Conservation (phyloP, 2,888 invertebrate genomes). For the Calliopum simillimum region DNA sequence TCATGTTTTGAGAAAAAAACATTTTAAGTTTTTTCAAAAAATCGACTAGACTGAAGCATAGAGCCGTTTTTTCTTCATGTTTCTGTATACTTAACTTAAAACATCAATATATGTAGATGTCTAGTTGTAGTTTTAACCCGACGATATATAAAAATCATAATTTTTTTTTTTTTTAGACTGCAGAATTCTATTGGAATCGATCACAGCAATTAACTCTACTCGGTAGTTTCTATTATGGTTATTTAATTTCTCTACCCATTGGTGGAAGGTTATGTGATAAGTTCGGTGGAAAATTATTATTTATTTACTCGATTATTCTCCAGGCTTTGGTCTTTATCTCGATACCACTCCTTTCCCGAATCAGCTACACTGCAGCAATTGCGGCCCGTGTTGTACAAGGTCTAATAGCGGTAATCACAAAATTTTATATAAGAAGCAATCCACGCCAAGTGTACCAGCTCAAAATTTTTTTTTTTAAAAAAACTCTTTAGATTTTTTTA, state of each 20-base stretch:
- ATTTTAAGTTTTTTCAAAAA: no score
- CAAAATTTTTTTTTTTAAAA: no score
- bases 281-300: constrained; percentile 66
- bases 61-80: no score
- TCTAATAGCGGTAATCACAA: constrained; percentile 65
- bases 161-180: constrained; percentile 47
- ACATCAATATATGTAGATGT: no score
- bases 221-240: constrained; percentile 71
- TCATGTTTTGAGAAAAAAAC: no score
- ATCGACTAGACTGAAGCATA: no score
- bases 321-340: constrained; percentile 67
- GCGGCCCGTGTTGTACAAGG: constrained; percentile 67
- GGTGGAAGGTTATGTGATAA: constrained; percentile 66
- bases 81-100: no score
- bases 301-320: constrained; percentile 59
- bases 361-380: constrained; percentile 63
- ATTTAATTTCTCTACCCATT: constrained; percentile 63
- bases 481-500: no score
- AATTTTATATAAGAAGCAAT: not conserved
- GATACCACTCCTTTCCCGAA: constrained; percentile 67
- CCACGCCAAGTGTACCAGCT: no score
- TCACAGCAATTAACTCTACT: constrained; percentile 69
- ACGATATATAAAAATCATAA: no score
- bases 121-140: no score
- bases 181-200: constrained; percentile 71